phyloP scores from a whole-genome alignment of 2,888 invertebrate species.

The Eristalis pertinax region DNA sequence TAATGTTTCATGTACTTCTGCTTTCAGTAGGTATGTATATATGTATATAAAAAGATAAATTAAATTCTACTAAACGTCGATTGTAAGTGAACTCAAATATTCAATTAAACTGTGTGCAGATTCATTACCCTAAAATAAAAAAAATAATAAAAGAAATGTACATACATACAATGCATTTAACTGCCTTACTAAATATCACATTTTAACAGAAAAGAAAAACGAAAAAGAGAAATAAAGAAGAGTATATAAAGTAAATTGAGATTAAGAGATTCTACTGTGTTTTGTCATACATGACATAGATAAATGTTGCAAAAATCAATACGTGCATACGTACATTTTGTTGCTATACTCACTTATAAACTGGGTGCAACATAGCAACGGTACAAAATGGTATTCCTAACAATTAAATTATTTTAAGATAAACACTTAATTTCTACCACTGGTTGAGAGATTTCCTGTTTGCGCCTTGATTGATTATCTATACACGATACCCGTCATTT shows the following conservation, averaged over 20 bases:
- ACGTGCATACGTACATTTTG: not conserved
- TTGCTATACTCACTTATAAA: too few relatives aligned
- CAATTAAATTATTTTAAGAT: not conserved
- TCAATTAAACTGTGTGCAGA: slow-evolving; percentile 22
- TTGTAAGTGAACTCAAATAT: slow-evolving; percentile 8
- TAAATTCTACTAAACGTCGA: slow-evolving; percentile 46
- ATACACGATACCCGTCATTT: slow-evolving; percentile 21
- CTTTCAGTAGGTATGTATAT: slow-evolving; percentile 6
- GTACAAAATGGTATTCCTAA: not conserved
- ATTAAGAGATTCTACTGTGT: not conserved
- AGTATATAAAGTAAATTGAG: not conserved
- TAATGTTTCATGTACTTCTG: slow-evolving; percentile 31
- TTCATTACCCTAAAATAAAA: slow-evolving; percentile 33
- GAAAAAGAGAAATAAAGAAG: not conserved
- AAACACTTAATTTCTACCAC: slow-evolving; percentile 39
- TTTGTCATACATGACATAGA: not conserved
- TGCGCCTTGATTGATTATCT: slow-evolving; percentile 47
- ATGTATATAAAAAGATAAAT: slow-evolving; percentile 57
- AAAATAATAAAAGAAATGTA: slow-evolving; percentile 4
- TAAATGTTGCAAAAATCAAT: not conserved
- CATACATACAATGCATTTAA: slow-evolving; percentile 23
- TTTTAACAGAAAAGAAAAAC: slow-evolving; percentile 55
- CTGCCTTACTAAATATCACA: slow-evolving; percentile 65
- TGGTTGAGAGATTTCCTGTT: slow-evolving; percentile 52
- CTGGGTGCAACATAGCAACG: slow-evolving; percentile 5